These are phyloP conservation scores for Phaonia tiefii DNA, from an alignment of 2,888 invertebrate species.

Conservation along the genomic window DNA sequence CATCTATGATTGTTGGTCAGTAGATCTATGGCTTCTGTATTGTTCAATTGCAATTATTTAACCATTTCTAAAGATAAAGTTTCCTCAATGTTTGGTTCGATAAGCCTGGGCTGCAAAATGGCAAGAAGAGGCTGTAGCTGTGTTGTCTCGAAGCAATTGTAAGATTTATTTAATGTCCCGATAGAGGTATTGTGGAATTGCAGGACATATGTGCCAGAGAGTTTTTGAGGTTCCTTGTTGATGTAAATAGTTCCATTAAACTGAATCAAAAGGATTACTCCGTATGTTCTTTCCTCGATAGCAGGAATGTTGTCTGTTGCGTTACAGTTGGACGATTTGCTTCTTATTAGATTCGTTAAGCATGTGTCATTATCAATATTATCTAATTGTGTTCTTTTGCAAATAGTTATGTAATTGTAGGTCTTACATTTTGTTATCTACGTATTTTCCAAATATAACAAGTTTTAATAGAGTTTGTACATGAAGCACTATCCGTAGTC, in stretches of 20 bases:
- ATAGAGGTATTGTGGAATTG: constrained; percentile 21
- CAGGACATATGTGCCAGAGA: too few species aligned
- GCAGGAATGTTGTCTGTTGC: constrained; percentile 18
- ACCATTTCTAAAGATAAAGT: constrained; percentile 38
- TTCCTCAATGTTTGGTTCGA: constrained; percentile 22
- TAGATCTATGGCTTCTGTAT: constrained; percentile 33
- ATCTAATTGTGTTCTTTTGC: constrained; percentile 23
- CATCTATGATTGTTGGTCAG: not conserved
- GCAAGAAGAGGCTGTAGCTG: constrained; percentile 30
- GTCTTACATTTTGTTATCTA: constrained; percentile 12
- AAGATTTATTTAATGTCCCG: constrained; percentile 1
- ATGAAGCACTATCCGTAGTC: not conserved
- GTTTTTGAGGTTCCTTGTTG: constrained; percentile 26
- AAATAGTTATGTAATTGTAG: constrained; percentile 35
- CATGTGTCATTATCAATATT: constrained; percentile 1
- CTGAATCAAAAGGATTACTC: constrained; percentile 21
- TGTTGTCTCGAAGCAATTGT: constrained; percentile 21
- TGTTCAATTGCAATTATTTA: constrained; percentile 32
- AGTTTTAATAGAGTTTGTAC: not conserved
- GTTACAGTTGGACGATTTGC: constrained; percentile 24
- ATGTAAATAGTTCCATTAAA: constrained; percentile 31
- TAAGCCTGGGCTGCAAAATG: constrained; percentile 18
- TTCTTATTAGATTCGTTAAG: constrained; percentile 25
- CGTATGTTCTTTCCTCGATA: constrained; percentile 27
- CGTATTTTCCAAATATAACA: constrained; percentile 9